Percentiles rank a stretch among this genome's conserved stretches.
These are phyloP conservation scores for Drepana falcataria DNA, from an alignment of 2,888 invertebrate genomes.

Conservation along the genomic window DNA sequence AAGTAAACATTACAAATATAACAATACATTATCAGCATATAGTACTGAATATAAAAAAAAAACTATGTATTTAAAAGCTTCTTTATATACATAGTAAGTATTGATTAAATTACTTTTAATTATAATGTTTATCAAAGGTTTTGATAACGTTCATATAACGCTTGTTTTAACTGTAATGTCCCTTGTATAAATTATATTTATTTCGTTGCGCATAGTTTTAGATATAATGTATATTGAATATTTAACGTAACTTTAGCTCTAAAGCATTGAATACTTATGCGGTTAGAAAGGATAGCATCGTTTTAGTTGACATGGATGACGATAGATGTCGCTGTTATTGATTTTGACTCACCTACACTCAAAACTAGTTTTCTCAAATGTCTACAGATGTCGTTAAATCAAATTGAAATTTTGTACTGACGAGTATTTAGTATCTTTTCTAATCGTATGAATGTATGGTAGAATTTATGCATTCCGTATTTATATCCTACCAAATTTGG, in stretches of 20 bases:
- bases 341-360: background rate
- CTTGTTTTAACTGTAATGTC: background rate
- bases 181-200: background rate
- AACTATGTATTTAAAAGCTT: too few species aligned
- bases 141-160: background rate
- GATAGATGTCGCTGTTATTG: background rate
- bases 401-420: conserved; percentile 12
- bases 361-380: background rate
- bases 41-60: too few species aligned
- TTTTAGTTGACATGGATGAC: background rate
- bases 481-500: conserved; percentile 29
- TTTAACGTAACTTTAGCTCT: background rate
- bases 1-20: too few species aligned
- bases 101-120: too few species aligned
- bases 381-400: conserved; percentile 19
- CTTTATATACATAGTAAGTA: too few species aligned
- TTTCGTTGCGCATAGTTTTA: background rate
- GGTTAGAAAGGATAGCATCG: too few species aligned
- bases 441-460: conserved; percentile 14
- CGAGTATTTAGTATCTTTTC: background rate
- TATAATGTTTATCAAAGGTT: background rate
- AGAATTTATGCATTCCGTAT: conserved; percentile 41
- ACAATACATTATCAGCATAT: too few species aligned
- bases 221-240: background rate
- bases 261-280: too few species aligned